Evolutionary conservation across 2,113 vertebrate genomes (phyloP).

Genomic region (Pterocles gutturalis): DNA sequence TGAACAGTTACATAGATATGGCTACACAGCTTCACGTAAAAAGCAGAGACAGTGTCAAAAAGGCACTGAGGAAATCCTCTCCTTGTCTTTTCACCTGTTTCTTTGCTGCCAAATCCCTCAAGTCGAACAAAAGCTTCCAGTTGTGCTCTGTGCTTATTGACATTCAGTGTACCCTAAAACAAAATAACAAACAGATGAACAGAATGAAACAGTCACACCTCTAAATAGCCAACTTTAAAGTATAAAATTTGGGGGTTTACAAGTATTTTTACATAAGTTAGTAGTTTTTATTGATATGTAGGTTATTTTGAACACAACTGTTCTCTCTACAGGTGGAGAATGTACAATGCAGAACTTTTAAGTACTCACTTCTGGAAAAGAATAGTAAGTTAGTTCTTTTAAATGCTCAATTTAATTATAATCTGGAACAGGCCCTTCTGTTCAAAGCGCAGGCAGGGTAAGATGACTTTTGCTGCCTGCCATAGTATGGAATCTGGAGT

Average conservation of each 20-base stretch:
- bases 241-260: fast-evolving
- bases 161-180: slow-evolving; percentile 87
- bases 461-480: background rate
- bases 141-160: slow-evolving; percentile 92
- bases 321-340: background rate
- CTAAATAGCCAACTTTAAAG: background rate
- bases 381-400: background rate
- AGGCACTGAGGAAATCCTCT: background rate
- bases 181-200: background rate
- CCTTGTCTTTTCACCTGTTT: slow-evolving; percentile 78
- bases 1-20: background rate
- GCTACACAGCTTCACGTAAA: background rate
- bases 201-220: background rate
- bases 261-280: background rate
- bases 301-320: background rate
- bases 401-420: background rate
- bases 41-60: background rate
- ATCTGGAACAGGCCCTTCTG: background rate
- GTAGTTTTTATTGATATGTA: background rate
- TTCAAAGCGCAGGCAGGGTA: background rate
- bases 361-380: background rate
- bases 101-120: slow-evolving; percentile 83
- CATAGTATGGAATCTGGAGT: background rate
- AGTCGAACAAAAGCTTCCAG: slow-evolving; percentile 87
- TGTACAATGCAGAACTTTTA: background rate